Evolutionary conservation across 2,113 vertebrate genomes (phyloP).

Genomic region (Elaphurus davidianus): DNA sequence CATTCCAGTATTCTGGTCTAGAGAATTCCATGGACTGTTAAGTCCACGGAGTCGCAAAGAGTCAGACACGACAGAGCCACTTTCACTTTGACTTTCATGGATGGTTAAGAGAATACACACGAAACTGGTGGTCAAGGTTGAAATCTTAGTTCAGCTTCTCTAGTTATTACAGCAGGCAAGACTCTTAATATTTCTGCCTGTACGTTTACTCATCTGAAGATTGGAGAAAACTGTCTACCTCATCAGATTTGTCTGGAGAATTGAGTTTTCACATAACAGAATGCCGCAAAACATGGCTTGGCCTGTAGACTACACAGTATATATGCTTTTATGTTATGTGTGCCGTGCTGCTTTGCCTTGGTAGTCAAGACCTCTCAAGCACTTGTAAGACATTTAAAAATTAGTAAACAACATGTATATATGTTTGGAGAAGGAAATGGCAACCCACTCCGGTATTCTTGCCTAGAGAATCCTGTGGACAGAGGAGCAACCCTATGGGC

Average conservation of each 20-base stretch:
- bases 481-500: background rate
- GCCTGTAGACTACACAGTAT: no score
- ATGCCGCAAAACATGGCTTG: no score
- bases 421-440: background rate
- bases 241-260: no score
- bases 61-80: background rate
- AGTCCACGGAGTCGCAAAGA: fast-evolving
- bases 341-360: fast-evolving
- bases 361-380: no score
- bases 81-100: background rate
- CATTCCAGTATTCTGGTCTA: background rate
- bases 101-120: background rate
- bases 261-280: background rate
- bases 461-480: background rate
- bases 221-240: background rate
- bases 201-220: background rate
- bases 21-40: background rate
- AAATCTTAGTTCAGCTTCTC: no score
- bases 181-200: background rate
- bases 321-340: background rate
- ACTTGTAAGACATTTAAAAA: background rate
- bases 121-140: no score
- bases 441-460: background rate
- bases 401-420: background rate
- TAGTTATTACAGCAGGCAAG: no score